Percentiles rank a stretch among this genome's conserved stretches.
Conservation (phyloP, 2,797 vertebrate genomes). For the Iguana delicatissima region DNA sequence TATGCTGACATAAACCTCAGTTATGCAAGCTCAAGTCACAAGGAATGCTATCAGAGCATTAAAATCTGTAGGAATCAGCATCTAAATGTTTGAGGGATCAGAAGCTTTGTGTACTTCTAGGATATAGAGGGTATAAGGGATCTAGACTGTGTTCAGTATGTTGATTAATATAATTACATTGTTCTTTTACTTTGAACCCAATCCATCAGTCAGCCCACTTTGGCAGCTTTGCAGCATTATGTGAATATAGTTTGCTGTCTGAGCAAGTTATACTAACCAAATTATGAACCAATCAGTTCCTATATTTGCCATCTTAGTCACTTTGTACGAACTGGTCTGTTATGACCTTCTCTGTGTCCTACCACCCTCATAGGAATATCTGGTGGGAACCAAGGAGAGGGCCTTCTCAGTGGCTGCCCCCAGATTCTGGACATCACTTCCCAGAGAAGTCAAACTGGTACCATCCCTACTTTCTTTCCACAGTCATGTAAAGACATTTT, state of each 20-base stretch:
- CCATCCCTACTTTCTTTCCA: too few species aligned
- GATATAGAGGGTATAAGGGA: not conserved
- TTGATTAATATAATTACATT: not conserved
- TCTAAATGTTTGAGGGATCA: not conserved
- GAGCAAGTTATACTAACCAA: not conserved
- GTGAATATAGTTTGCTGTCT: not conserved
- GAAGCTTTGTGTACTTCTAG: constrained; percentile 3
- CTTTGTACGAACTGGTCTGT: not conserved
- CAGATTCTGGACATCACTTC: too few species aligned
- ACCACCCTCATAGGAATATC: too few species aligned
- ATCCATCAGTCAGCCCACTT: not conserved
- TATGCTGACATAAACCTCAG: too few species aligned
- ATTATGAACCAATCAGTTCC: not conserved
- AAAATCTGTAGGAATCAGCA: not conserved
- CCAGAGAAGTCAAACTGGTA: too few species aligned
- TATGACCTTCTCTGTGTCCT: not conserved
- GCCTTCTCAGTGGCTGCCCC: too few species aligned
- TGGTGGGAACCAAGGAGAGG: too few species aligned
- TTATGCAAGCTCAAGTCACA: too few species aligned
- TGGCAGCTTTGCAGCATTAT: not conserved
- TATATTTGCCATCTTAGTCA: not conserved
- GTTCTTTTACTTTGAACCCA: not conserved
- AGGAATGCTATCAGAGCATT: not conserved
- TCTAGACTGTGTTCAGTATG: not conserved
- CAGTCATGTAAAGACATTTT: too few species aligned